Evolutionary conservation across 2,888 invertebrate species (phyloP).

Genomic region (Minunthozetes semirufus): DNA sequence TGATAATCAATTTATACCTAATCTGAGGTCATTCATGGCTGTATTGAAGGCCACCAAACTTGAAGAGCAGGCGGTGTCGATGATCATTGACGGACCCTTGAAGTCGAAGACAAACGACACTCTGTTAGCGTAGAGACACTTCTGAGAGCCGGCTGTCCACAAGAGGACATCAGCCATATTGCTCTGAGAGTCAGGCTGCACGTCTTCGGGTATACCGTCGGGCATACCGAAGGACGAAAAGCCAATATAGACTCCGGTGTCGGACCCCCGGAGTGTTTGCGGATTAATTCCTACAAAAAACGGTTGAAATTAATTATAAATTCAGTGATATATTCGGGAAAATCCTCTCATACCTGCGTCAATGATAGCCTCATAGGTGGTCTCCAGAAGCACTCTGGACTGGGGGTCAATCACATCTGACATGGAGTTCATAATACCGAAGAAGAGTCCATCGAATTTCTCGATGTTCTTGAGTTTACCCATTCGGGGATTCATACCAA

Average conservation of each 20-base stretch:
- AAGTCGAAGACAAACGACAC: slow-evolving; percentile 92
- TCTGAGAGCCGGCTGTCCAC: slow-evolving; percentile 80
- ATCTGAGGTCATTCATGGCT: slow-evolving; percentile 63
- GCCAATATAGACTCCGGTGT: slow-evolving; percentile 91
- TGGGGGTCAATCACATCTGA: slow-evolving; percentile 88
- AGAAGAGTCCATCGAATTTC: slow-evolving; percentile 78
- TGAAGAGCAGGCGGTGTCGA: slow-evolving; percentile 39
- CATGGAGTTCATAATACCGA: slow-evolving; percentile 83
- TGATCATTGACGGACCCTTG: slow-evolving; percentile 53
- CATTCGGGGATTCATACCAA: slow-evolving; percentile 68
- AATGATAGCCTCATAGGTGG: slow-evolving; percentile 83
- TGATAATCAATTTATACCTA: slow-evolving; percentile 53
- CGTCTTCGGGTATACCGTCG: slow-evolving; percentile 73
- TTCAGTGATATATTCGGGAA: neutral
- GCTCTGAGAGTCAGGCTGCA: slow-evolving; percentile 67
- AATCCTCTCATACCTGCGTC: slow-evolving; percentile 61
- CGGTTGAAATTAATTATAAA: neutral
- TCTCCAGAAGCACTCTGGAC: slow-evolving; percentile 76
- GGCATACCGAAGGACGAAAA: slow-evolving; percentile 83
- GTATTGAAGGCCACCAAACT: slow-evolving; percentile 44
- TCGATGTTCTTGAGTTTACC: slow-evolving; percentile 62
- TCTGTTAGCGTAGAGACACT: slow-evolving; percentile 85
- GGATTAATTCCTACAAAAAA: slow-evolving; percentile 60
- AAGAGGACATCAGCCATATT: slow-evolving; percentile 59
- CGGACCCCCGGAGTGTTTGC: slow-evolving; percentile 69